Evolutionary conservation across 2,797 vertebrate genomes (phyloP).

Genomic region (Chromis chromis): DNA sequence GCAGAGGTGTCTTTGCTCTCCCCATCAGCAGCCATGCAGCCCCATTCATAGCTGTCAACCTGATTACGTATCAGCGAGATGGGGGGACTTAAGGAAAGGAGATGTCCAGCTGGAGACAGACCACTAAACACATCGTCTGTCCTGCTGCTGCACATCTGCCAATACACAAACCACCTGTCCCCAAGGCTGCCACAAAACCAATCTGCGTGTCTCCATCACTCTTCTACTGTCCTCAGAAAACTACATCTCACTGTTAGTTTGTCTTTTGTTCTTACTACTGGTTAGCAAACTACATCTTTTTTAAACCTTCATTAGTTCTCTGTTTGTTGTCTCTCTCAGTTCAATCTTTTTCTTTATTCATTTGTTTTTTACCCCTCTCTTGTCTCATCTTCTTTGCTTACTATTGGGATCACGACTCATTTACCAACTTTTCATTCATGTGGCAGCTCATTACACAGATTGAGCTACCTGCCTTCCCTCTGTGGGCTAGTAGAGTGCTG

Average conservation of each 20-base stretch:
- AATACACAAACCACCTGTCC: constrained; percentile 65
- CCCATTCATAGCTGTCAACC: constrained; percentile 76
- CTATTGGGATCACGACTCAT: constrained; percentile 38
- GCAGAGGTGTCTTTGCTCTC: constrained; percentile 73
- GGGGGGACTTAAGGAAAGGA: constrained; percentile 65
- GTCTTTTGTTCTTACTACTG: constrained; percentile 3
- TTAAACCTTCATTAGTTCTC: neutral
- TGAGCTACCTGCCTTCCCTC: constrained; percentile 38
- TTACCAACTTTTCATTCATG: constrained; percentile 58
- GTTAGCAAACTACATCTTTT: constrained; percentile 1
- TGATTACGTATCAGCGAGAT: constrained; percentile 81
- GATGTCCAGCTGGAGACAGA: constrained; percentile 77
- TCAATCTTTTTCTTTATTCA: neutral
- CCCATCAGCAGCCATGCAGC: constrained; percentile 75
- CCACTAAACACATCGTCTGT: constrained; percentile 73
- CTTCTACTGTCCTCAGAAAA: constrained; percentile 31
- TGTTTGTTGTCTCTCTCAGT: neutral
- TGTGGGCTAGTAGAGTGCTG: constrained; percentile 34
- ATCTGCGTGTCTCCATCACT: constrained; percentile 55
- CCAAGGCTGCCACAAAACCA: constrained; percentile 57
- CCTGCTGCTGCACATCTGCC: constrained; percentile 75
- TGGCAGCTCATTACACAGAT: constrained; percentile 62
- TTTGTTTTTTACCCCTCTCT: neutral
- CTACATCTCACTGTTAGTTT: constrained; percentile 7
- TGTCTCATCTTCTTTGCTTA: constrained; percentile 10